phyloP scores from a whole-genome alignment of 2,888 invertebrate species.

The Amiota minor region DNA sequence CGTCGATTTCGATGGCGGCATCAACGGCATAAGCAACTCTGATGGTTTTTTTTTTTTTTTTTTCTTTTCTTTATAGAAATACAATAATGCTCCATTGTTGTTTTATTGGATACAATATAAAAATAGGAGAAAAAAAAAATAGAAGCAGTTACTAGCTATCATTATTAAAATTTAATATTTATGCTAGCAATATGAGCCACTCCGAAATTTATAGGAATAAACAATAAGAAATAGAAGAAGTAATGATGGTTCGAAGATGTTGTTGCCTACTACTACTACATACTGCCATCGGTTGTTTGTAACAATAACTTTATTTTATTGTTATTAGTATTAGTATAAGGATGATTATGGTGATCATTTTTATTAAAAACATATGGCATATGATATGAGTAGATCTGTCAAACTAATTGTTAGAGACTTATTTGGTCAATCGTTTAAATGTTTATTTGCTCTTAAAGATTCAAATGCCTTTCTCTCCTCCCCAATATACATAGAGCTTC shows the following conservation, averaged over 20 bases:
- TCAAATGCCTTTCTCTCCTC: not conserved
- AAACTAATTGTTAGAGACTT: slow-evolving; percentile 28
- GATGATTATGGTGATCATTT: not conserved
- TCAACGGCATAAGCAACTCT: not conserved
- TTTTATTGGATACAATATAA: slow-evolving; percentile 22
- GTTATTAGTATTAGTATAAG: slow-evolving; percentile 25
- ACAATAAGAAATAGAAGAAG: no score
- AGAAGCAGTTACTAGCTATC: slow-evolving; percentile 16
- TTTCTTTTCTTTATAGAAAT: no score
- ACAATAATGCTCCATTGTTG: slow-evolving; percentile 61
- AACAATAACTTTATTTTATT: slow-evolving; percentile 30
- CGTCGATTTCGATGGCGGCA: not conserved
- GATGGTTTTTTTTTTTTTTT: slow-evolving; percentile 15
- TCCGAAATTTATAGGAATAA: not conserved
- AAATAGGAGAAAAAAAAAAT: not conserved
- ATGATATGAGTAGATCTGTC: not conserved
- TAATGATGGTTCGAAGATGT: no score
- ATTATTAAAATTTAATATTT: slow-evolving; percentile 28
- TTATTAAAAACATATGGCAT: not conserved
- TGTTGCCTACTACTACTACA: no score
- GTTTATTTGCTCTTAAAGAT: slow-evolving; percentile 24
- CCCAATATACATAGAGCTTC: not conserved
- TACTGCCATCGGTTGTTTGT: not conserved
- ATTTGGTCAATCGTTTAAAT: slow-evolving; percentile 33
- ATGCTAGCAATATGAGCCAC: slow-evolving; percentile 13